phyloP scores from a whole-genome alignment of 1,140 invertebrate genomes.

The Microplitis mediator region DNA sequence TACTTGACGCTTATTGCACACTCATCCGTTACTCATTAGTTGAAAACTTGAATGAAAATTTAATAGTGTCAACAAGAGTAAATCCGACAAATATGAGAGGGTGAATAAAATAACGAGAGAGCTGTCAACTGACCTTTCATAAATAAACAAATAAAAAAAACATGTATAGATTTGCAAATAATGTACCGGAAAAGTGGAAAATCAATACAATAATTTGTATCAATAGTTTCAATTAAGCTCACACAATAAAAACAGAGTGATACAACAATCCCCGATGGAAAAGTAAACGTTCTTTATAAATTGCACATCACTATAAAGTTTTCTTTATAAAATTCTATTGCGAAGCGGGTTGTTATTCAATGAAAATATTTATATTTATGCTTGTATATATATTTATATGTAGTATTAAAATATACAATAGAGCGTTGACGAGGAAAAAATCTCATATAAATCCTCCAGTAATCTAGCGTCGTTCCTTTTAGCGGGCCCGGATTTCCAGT shows the following conservation, averaged over 20 bases:
- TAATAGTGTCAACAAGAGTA: no score
- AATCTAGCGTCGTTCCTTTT: slow-evolving; percentile 60
- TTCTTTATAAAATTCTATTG: background rate
- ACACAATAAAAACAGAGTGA: no score
- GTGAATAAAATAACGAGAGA: background rate
- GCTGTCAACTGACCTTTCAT: no score
- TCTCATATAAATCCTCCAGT: slow-evolving; percentile 62
- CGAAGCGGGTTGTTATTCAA: background rate
- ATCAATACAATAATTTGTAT: no score
- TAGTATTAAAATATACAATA: background rate
- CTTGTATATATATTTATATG: no score
- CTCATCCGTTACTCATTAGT: background rate
- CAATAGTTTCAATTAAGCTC: no score
- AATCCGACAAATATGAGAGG: no score
- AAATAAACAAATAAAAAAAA: no score
- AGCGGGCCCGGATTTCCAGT: slow-evolving; percentile 53
- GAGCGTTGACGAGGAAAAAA: slow-evolving; percentile 44
- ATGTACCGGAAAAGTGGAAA: no score
- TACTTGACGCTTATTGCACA: slow-evolving; percentile 5
- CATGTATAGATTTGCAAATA: no score
- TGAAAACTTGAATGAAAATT: no score
- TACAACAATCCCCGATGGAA: background rate
- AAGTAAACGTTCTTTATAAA: background rate
- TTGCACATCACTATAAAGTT: background rate
- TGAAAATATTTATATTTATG: slow-evolving; percentile 3